A percentile compares a stretch with the other conserved stretches of the same genome.
Conservation (phyloP, 2,113 vertebrate species). For the Raphicerus campestris region DNA sequence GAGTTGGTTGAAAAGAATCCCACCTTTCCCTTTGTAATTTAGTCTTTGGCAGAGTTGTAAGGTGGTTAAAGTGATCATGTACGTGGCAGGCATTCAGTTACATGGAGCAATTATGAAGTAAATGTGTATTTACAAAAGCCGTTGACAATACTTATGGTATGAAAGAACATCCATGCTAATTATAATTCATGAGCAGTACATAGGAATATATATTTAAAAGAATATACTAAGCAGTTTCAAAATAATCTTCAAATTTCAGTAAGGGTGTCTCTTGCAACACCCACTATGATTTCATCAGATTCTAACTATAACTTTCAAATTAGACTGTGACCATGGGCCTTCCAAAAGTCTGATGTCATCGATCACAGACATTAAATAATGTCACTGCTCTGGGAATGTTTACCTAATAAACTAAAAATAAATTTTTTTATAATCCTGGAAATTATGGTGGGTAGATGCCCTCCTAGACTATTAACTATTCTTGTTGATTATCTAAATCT, state of each 20-base stretch:
- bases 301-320: conserved; percentile 51
- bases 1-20: background rate
- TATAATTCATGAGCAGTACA: background rate
- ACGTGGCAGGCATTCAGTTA: background rate
- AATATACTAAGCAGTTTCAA: conserved; percentile 36
- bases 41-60: background rate
- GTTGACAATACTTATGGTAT: background rate
- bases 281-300: conserved; percentile 56
- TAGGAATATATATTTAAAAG: conserved; percentile 33
- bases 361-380: conserved; percentile 14
- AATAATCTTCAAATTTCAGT: conserved; percentile 47
- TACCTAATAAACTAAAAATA: conserved; percentile 41
- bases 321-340: conserved; percentile 1
- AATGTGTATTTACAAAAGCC: conserved; percentile 55
- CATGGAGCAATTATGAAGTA: conserved; percentile 45
- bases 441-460: background rate
- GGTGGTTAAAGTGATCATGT: background rate
- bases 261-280: conserved; percentile 46
- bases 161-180: conserved; percentile 21
- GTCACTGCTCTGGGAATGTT: conserved; percentile 25
- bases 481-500: conserved; percentile 10
- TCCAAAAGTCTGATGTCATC: conserved; percentile 60
- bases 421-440: conserved; percentile 23
- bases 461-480: conserved; percentile 30
- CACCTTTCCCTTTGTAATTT: conserved; percentile 29